Conservation (phyloP, 2,797 vertebrate species). For the Rousettus madagascariensis region DNA sequence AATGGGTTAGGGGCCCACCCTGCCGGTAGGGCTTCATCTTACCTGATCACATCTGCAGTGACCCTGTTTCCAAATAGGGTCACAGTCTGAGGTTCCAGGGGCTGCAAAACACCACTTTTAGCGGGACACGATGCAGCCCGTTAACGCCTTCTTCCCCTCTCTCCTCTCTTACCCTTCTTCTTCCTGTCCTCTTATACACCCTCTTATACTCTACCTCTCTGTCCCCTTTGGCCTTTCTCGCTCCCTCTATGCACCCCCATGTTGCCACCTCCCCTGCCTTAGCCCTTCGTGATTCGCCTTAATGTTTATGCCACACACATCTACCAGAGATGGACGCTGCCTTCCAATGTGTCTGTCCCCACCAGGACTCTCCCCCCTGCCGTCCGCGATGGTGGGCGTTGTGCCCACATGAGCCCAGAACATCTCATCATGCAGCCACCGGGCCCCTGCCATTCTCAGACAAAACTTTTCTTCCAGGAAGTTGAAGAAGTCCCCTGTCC, state of each 20-base stretch:
- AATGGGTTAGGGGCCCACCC: neutral
- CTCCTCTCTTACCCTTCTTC: neutral
- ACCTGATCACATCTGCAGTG: neutral
- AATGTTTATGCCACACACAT: neutral
- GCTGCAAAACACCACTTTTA: neutral
- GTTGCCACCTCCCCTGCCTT: neutral
- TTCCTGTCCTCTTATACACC: neutral
- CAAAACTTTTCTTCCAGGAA: neutral
- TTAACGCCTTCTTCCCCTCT: neutral
- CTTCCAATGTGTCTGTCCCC: neutral
- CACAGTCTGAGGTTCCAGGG: neutral
- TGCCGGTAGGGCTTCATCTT: neutral
- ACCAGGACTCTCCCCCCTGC: neutral
- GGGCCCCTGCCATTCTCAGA: neutral
- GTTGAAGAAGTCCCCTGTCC: neutral
- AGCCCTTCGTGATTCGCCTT: neutral
- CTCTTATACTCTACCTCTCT: neutral
- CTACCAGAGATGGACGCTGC: neutral
- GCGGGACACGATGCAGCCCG: neutral
- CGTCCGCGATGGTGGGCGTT: neutral
- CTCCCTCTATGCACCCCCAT: rapidly evolving
- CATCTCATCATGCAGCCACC: neutral
- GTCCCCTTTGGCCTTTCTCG: neutral
- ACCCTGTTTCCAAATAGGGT: neutral
- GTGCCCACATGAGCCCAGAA: neutral